Conservation (phyloP, 2,797 vertebrate genomes). For the Ataeniobius toweri region DNA sequence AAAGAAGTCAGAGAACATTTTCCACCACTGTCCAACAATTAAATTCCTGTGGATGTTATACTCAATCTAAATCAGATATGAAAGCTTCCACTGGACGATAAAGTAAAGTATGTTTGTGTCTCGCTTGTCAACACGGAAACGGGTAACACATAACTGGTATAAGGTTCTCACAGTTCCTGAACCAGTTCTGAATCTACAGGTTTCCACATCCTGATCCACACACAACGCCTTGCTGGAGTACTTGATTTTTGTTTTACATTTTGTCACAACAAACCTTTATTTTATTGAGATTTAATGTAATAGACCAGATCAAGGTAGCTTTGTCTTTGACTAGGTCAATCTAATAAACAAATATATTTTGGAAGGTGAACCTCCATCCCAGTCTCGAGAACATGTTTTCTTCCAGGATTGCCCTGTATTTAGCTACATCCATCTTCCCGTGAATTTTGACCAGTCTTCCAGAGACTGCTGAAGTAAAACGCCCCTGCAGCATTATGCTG, state of each 20-base stretch:
- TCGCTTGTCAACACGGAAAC: constrained; percentile 22
- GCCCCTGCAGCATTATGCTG: not conserved
- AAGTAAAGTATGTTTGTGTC: not conserved
- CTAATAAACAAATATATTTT: not conserved
- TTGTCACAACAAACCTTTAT: not conserved
- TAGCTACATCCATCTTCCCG: not conserved
- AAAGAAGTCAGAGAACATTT: not conserved
- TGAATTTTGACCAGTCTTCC: not conserved
- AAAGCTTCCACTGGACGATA: constrained; percentile 3
- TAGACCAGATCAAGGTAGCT: no score
- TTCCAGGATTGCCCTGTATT: not conserved
- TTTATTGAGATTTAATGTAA: not conserved
- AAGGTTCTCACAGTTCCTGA: not conserved
- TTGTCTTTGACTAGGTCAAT: not conserved
- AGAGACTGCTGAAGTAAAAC: not conserved
- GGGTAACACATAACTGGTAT: constrained; percentile 13
- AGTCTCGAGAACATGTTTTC: not conserved
- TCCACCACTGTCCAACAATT: not conserved
- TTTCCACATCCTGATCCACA: not conserved
- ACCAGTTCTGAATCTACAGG: not conserved
- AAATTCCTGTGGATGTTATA: constrained; percentile 11
- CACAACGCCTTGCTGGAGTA: no score
- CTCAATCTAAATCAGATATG: constrained; percentile 37
- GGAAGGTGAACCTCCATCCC: not conserved
- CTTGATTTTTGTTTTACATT: not conserved